Evolutionary conservation across 2,888 invertebrate species (phyloP).

Genomic region (Smittia aterrima): DNA sequence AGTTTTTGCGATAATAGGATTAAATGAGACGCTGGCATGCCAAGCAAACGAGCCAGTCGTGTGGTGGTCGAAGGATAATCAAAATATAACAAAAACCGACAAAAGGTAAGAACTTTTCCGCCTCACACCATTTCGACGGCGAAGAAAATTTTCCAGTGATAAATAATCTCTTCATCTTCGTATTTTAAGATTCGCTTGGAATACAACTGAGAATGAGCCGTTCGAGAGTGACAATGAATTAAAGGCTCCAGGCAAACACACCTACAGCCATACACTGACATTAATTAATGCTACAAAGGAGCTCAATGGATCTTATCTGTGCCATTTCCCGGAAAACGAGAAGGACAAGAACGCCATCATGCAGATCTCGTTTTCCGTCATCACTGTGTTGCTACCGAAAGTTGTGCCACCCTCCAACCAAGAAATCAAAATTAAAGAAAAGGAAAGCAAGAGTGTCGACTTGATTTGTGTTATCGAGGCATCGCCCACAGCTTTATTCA

Average conservation of each 20-base stretch:
- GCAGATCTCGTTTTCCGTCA: conserved; percentile 51
- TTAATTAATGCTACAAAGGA: conserved; percentile 58
- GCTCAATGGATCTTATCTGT: conserved; percentile 63
- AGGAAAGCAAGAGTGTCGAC: conserved; percentile 56
- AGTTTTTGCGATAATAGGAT: conserved; percentile 49
- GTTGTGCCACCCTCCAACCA: conserved; percentile 53
- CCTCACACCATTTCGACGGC: background rate
- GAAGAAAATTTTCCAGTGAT: conserved; percentile 2
- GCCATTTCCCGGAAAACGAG: conserved; percentile 54
- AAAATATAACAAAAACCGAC: conserved; percentile 56
- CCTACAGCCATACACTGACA: conserved; percentile 53
- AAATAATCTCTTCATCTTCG: conserved; percentile 37
- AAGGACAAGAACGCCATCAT: conserved; percentile 46
- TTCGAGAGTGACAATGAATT: conserved; percentile 24
- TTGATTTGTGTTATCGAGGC: conserved; percentile 60
- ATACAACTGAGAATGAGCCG: conserved; percentile 48
- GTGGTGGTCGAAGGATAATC: conserved; percentile 61
- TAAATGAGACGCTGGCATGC: conserved; percentile 58
- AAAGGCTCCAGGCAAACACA: conserved; percentile 4
- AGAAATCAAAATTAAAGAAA: conserved; percentile 56
- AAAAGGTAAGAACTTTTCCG: conserved; percentile 52
- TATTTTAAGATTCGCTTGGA: conserved; percentile 51
- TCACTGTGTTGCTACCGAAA: conserved; percentile 55
- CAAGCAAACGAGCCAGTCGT: conserved; percentile 56
- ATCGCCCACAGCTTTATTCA: conserved; percentile 57